Percentiles rank a stretch among this genome's conserved stretches.
phyloP scores from a whole-genome alignment of 2,797 vertebrate species.

The Morus bassanus region DNA sequence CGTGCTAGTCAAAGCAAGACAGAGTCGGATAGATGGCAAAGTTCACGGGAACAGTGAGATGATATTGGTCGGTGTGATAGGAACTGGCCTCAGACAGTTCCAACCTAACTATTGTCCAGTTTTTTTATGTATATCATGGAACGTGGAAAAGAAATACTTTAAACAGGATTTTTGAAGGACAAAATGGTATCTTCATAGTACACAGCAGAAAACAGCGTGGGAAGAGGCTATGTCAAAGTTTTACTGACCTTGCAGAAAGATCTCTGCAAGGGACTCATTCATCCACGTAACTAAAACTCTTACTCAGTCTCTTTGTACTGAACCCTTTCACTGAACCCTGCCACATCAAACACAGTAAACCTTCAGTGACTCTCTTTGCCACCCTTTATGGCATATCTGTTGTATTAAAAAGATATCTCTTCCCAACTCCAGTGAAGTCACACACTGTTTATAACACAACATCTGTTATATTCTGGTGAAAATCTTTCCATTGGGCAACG shows the following conservation, averaged over 20 bases:
- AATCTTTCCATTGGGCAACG: background rate
- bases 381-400: background rate
- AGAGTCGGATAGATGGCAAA: background rate
- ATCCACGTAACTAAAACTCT: background rate
- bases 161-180: background rate
- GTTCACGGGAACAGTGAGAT: background rate
- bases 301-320: background rate
- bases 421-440: background rate
- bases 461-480: background rate
- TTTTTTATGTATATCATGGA: background rate
- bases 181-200: background rate
- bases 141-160: background rate
- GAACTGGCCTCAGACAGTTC: background rate
- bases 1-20: background rate
- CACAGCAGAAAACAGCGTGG: background rate
- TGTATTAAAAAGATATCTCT: background rate
- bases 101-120: background rate
- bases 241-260: background rate
- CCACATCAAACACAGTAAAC: background rate
- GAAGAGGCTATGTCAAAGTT: background rate
- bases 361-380: background rate
- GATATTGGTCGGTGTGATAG: fast-evolving
- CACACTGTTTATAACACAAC: background rate
- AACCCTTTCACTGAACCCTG: background rate
- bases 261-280: background rate